phyloP scores from a whole-genome alignment of 1,140 invertebrate genomes.

The Achroia grisella region DNA sequence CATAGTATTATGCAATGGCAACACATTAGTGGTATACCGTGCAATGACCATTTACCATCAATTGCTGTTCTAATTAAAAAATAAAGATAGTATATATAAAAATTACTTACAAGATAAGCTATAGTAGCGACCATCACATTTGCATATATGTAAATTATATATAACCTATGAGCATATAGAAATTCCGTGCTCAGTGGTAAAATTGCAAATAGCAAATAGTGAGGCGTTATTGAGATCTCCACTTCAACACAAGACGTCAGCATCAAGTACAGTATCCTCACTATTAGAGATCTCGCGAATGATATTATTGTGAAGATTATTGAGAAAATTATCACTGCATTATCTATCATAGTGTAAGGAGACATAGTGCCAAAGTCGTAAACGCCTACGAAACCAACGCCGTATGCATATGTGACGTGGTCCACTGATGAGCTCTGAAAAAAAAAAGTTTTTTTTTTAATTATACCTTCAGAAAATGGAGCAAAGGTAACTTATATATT shows the following conservation, averaged over 20 bases:
- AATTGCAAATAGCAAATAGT: slow-evolving; percentile 43
- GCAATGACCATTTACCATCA: too few relatives aligned
- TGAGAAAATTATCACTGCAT: slow-evolving; percentile 40
- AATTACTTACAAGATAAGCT: slow-evolving; percentile 36
- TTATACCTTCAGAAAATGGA: not conserved
- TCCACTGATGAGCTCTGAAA: slow-evolving; percentile 28
- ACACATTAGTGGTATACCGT: too few relatives aligned
- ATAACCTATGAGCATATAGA: slow-evolving; percentile 35
- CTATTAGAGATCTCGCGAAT: slow-evolving; percentile 36
- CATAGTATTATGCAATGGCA: too few relatives aligned
- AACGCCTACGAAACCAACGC: slow-evolving; percentile 42
- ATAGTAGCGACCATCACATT: slow-evolving; percentile 25
- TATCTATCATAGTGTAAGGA: slow-evolving; percentile 46
- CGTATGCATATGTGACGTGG: slow-evolving; percentile 26
- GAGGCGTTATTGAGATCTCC: slow-evolving; percentile 16
- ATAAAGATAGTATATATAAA: not conserved
- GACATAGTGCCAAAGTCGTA: slow-evolving; percentile 49
- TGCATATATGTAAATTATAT: slow-evolving; percentile 36
- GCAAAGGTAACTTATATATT: too few relatives aligned
- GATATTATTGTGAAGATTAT: slow-evolving; percentile 30
- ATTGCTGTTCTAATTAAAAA: too few relatives aligned
- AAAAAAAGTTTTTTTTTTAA: slow-evolving; percentile 2
- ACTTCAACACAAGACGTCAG: slow-evolving; percentile 31
- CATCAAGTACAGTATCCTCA: slow-evolving; percentile 31
- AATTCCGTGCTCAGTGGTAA: slow-evolving; percentile 44